These are phyloP conservation scores for Coleophora flavipennella DNA, from an alignment of 2,888 invertebrate genomes.

Conservation along the genomic window DNA sequence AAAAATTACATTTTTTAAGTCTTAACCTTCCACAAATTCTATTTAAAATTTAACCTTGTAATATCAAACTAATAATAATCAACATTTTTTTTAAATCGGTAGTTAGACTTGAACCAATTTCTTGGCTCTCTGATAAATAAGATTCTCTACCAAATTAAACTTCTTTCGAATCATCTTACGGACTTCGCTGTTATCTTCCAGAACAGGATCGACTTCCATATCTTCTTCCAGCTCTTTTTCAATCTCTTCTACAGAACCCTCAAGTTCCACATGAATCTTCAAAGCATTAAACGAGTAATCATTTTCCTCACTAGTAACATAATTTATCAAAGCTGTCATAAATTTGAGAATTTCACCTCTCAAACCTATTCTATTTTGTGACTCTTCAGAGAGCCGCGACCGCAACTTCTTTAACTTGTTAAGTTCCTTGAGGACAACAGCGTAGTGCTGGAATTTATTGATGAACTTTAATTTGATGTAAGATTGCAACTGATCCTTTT, in stretches of 20 bases:
- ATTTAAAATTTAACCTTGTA: slow-evolving; percentile 12
- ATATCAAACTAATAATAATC: slow-evolving; percentile 16
- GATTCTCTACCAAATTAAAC: no score
- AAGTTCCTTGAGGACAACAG: slow-evolving; percentile 22
- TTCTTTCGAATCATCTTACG: no score
- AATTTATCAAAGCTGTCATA: slow-evolving; percentile 31
- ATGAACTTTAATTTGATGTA: slow-evolving; percentile 32
- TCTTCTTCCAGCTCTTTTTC: no score
- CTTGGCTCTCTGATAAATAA: no score
- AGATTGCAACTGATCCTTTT: slow-evolving; percentile 26
- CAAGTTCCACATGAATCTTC: no score
- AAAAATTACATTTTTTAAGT: no score
- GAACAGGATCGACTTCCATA: no score
- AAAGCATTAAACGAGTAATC: no score
- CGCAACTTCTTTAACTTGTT: slow-evolving; percentile 23
- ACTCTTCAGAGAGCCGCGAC: not conserved
- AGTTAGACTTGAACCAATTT: slow-evolving; percentile 19
- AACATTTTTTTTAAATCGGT: no score
- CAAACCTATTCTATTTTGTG: slow-evolving; percentile 9
- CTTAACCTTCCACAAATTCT: not conserved
- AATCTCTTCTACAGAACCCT: no score
- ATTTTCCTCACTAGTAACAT: slow-evolving; percentile 28
- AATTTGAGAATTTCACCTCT: slow-evolving; percentile 28
- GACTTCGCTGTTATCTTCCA: no score
- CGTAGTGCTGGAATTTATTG: slow-evolving; percentile 9